Evolutionary conservation across 2,888 invertebrate genomes (phyloP), one percentile per base, ranked within the genome.

Genomic region (Drosophila prolongata): DNA sequence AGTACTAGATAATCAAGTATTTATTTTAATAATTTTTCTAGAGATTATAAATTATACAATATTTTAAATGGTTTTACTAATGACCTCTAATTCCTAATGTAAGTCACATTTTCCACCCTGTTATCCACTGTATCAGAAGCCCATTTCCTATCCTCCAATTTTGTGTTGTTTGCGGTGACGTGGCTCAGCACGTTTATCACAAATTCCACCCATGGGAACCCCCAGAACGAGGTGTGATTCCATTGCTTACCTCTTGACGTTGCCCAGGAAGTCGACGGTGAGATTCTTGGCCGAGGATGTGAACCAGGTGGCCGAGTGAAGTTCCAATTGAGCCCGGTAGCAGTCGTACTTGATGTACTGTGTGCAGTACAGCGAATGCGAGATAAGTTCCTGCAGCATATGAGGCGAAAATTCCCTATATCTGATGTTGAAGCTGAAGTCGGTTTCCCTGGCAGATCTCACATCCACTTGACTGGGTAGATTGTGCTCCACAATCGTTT

Each of bases 261-360:
- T 96, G 24, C 97, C 98, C 80, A 98, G 94, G 87, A 95, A 96
- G 91, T 97, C 97, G 0, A 97, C 96, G 0, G 96, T 95, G 62
- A 95, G 95, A 87, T 95, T 95, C 60, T 94, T 94, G 4, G 95
- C 95, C 0, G 97, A 97, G 6, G 97, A 96, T 59, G 95, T 94
- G 89, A 98, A 97, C 97, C 97, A 97, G 0, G 97, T 97, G 2
- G 96, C 95, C 67, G 97, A 97, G 87, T 97, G 97, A 10, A 97
- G 92, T 73, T 97, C 97, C 73, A 98, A 91, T 1, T 97, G 97
- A 1, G 97, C 97, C 92, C 96, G 96, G 88, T 96, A 96, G 87
- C 98, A 98, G 86, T 98, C 97, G 87, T 97, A 98, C 88, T 96
- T 97, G 65, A 98, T 96, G 87, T 96, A 95, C 90, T 98, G 98